A percentile compares a stretch with the other conserved stretches of the same genome.
Evolutionary conservation across 2,888 invertebrate species (phyloP).

Genomic region (Trisateles emortualis): DNA sequence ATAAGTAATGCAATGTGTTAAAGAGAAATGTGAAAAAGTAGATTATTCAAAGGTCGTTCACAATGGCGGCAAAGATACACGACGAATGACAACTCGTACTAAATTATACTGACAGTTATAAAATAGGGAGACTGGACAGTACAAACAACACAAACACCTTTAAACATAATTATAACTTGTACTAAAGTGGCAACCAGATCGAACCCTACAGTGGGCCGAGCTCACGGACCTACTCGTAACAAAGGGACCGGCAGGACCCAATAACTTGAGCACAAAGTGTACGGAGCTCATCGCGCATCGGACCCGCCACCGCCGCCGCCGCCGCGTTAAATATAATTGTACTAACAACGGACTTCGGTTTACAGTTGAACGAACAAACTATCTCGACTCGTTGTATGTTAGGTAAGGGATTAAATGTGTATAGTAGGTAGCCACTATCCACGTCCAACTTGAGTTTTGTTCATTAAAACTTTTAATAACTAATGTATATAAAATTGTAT

Average conservation of each 20-base stretch:
- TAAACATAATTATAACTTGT: no score
- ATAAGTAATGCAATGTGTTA: no score
- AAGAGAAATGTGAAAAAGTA: no score
- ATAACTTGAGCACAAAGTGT: slow-evolving; percentile 9
- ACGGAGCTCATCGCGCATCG: no score
- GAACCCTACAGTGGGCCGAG: background rate
- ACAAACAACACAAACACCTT: slow-evolving; percentile 3
- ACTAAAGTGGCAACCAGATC: background rate
- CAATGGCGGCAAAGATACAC: no score
- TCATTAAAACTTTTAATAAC: background rate
- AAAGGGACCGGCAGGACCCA: background rate
- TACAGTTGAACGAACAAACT: background rate
- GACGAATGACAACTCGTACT: no score
- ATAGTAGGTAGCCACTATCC: no score
- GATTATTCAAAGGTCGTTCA: no score
- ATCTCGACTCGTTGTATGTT: no score
- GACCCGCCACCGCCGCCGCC: background rate
- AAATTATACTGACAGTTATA: no score
- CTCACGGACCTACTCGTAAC: background rate
- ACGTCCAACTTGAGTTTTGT: background rate
- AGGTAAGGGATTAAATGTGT: no score
- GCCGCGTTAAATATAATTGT: slow-evolving; percentile 8
- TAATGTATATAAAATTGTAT: background rate
- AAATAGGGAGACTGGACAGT: no score
- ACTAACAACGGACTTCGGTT: background rate